Evolutionary conservation across 2,888 invertebrate genomes (phyloP).

Genomic region (Trissonchulus latispiculum): DNA sequence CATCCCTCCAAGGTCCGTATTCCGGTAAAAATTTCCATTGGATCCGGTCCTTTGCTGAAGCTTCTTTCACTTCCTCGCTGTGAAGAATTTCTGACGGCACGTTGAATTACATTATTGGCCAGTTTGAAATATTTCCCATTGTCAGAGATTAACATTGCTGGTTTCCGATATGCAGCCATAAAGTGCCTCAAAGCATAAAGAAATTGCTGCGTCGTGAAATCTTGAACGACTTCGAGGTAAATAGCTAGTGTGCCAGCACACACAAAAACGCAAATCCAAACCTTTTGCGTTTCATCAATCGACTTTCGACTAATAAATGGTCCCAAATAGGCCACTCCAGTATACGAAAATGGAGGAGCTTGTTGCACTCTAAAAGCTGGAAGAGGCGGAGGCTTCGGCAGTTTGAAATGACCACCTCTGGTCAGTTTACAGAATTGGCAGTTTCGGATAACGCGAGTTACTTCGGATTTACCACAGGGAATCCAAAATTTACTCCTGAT

Average conservation of each 20-base stretch:
- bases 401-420: constrained; percentile 7
- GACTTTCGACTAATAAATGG: constrained; percentile 37
- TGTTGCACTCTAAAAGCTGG: constrained; percentile 3
- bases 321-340: constrained; percentile 44
- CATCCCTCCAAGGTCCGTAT: constrained; percentile 47
- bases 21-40: constrained; percentile 44
- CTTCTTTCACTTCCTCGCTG: neutral
- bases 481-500: constrained; percentile 10
- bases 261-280: constrained; percentile 43
- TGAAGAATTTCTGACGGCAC: constrained; percentile 20
- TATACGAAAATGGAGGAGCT: constrained; percentile 23
- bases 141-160: constrained; percentile 41
- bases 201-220: constrained; percentile 37
- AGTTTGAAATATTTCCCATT: constrained; percentile 46
- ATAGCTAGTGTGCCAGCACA: constrained; percentile 44
- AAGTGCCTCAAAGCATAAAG: constrained; percentile 40
- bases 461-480: constrained; percentile 10
- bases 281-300: constrained; percentile 30
- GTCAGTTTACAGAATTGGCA: constrained; percentile 4
- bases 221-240: constrained; percentile 43
- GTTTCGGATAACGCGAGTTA: neutral
- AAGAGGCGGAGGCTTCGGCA: neutral
- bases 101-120: constrained; percentile 36
- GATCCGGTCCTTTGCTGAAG: constrained; percentile 25
- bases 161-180: constrained; percentile 38